Percentiles rank a stretch among this genome's conserved stretches.
These are phyloP conservation scores for Balaeniceps rex DNA, from an alignment of 2,113 vertebrate genomes.

Conservation along the genomic window DNA sequence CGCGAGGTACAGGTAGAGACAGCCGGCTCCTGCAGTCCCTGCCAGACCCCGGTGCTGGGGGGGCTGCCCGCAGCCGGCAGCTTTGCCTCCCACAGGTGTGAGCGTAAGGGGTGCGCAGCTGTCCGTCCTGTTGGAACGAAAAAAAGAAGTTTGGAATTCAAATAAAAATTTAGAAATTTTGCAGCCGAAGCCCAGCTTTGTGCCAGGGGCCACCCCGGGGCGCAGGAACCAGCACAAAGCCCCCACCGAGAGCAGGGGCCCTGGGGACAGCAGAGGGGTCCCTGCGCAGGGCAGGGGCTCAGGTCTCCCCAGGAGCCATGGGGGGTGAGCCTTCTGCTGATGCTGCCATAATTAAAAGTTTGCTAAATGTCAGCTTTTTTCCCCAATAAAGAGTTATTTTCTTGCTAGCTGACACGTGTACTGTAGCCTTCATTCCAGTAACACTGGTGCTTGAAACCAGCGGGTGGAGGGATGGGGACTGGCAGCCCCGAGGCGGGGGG, in stretches of 20 bases:
- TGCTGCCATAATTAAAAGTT: too few relatives aligned
- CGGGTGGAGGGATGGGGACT: neutral
- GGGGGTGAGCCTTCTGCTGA: neutral
- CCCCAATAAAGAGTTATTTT: neutral
- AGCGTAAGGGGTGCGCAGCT: neutral
- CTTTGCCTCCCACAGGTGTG: neutral
- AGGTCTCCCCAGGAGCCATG: neutral
- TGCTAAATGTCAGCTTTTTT: neutral
- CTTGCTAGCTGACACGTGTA: too few relatives aligned
- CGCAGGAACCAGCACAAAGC: neutral
- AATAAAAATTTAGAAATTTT: neutral
- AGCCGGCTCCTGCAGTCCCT: neutral
- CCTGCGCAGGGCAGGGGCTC: neutral
- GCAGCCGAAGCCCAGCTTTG: neutral
- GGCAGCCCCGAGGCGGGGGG: neutral
- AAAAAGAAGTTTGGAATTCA: neutral
- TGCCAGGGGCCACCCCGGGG: neutral
- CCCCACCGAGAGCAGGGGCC: fast-evolving
- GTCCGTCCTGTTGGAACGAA: too few relatives aligned
- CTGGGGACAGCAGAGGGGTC: neutral
- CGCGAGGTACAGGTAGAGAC: too few relatives aligned
- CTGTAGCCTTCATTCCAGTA: neutral
- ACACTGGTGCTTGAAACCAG: neutral
- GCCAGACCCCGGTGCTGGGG: neutral
- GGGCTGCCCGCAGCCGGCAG: neutral